Evolutionary conservation across 2,888 invertebrate species (phyloP).

Genomic region (Cerastoderma edule): DNA sequence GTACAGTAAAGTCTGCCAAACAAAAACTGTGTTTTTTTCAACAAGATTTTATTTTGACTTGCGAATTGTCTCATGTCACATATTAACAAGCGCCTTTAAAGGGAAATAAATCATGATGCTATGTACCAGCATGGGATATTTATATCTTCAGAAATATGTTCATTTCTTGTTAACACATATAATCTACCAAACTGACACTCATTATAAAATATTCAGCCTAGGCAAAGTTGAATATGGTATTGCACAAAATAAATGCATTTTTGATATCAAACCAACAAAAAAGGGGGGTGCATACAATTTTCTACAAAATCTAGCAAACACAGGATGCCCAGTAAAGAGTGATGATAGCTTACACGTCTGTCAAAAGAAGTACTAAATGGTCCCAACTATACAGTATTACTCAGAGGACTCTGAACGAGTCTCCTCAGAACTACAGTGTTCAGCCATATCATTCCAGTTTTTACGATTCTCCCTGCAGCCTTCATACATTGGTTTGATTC

Average conservation of each 20-base stretch:
- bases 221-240: too few species aligned
- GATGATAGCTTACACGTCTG: conserved; percentile 53
- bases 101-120: too few species aligned
- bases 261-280: conserved; percentile 7
- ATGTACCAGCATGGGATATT: too few species aligned
- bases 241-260: conserved; percentile 14
- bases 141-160: too few species aligned
- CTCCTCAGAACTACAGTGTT: conserved; percentile 39
- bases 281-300: conserved; percentile 12
- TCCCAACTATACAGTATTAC: conserved; percentile 53
- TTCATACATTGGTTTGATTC: conserved; percentile 70
- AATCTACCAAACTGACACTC: too few species aligned
- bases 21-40: too few species aligned
- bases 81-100: too few species aligned
- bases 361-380: conserved; percentile 39
- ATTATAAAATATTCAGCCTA: too few species aligned
- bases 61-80: too few species aligned
- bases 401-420: conserved; percentile 43
- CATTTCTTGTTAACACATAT: too few species aligned
- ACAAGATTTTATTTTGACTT: too few species aligned
- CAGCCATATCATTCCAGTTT: conserved; percentile 72
- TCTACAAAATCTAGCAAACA: conserved; percentile 19
- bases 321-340: conserved; percentile 11
- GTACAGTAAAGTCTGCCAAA: too few species aligned
- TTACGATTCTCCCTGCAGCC: conserved; percentile 76